phyloP scores from a whole-genome alignment of 2,797 vertebrate genomes.

The Rhinichthys osculus region DNA sequence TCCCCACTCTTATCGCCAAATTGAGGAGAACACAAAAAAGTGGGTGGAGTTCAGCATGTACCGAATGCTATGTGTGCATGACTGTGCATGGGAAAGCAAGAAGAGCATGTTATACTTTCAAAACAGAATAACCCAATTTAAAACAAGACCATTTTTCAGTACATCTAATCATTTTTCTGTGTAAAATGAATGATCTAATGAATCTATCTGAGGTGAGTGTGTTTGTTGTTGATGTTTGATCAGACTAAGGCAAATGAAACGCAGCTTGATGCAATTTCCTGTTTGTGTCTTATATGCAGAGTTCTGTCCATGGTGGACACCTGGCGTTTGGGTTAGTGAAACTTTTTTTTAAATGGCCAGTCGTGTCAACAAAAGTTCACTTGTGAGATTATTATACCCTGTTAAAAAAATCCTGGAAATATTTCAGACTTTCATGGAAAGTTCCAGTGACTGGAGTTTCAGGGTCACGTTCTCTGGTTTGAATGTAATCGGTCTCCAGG shows the following conservation, averaged over 20 bases:
- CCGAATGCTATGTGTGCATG: conserved; percentile 54
- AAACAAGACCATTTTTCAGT: not conserved
- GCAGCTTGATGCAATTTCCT: not conserved
- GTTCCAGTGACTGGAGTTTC: conserved; percentile 18
- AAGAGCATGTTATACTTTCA: not conserved
- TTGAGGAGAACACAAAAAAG: conserved; percentile 90
- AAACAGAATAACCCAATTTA: not conserved
- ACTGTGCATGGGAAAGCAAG: conserved; percentile 8
- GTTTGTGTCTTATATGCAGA: conserved; percentile 71
- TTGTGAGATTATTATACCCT: conserved; percentile 17
- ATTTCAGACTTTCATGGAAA: conserved; percentile 21
- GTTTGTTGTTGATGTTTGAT: conserved; percentile 3
- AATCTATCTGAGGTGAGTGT: not conserved
- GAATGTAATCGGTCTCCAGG: not conserved
- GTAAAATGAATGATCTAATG: not conserved
- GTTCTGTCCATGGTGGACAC: conserved; percentile 88
- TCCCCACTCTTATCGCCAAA: conserved; percentile 75
- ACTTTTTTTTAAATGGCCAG: conserved; percentile 2
- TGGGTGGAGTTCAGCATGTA: conserved; percentile 74
- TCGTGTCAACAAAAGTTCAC: not conserved
- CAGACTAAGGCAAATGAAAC: not conserved
- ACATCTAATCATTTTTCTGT: not conserved
- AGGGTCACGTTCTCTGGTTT: conserved; percentile 41
- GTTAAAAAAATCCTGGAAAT: conserved; percentile 37
- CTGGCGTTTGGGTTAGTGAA: conserved; percentile 83